phyloP scores from a whole-genome alignment of 2,113 vertebrate genomes.

The Oryzias celebensis region DNA sequence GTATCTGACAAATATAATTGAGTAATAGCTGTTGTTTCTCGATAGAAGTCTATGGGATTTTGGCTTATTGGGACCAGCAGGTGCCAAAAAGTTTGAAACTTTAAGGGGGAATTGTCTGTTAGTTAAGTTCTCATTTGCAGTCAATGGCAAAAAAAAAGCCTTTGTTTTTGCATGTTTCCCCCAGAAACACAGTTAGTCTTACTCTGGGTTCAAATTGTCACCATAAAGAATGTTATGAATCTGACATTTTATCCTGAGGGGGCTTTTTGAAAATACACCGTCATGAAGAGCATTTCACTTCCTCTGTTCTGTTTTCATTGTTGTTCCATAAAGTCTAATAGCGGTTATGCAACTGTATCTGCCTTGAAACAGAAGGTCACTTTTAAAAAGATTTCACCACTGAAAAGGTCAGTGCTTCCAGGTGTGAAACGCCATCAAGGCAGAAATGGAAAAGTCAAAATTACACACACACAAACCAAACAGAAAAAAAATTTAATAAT shows the following conservation, averaged over 20 bases:
- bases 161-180: too few relatives aligned
- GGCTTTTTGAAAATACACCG: constrained; percentile 7
- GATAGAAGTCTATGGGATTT: too few relatives aligned
- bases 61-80: too few relatives aligned
- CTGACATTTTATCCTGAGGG: not conserved
- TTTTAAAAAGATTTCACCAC: constrained; percentile 71
- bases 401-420: constrained; percentile 69
- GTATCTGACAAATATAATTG: too few relatives aligned
- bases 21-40: too few relatives aligned
- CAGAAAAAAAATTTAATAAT: constrained; percentile 25
- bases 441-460: constrained; percentile 20
- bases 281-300: constrained; percentile 12
- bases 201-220: not conserved
- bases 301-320: constrained; percentile 21
- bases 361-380: constrained; percentile 61
- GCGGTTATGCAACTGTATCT: constrained; percentile 45
- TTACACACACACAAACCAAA: constrained; percentile 11
- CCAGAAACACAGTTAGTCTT: constrained; percentile 4
- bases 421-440: constrained; percentile 41
- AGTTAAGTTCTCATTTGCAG: too few relatives aligned
- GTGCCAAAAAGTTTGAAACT: too few relatives aligned
- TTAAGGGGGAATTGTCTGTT: too few relatives aligned
- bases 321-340: constrained; percentile 46
- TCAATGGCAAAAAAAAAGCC: too few relatives aligned
- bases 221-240: constrained; percentile 8